Conservation (phyloP, 1,140 invertebrate species). For the Leguminivora glycinivorella region DNA sequence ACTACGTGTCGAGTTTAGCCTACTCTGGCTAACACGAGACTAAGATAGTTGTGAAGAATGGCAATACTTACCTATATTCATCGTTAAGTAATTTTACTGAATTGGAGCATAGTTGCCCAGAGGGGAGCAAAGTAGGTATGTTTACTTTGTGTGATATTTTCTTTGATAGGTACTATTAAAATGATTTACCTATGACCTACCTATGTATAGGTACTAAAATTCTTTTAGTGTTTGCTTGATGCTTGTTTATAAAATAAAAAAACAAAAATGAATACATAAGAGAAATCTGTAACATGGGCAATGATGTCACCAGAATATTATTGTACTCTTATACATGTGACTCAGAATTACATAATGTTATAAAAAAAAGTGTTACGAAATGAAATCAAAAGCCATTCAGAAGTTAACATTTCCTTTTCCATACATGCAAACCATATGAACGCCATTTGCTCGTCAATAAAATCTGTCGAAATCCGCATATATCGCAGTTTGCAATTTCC, state of each 20-base stretch:
- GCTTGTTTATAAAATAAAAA: no score
- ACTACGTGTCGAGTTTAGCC: conserved; percentile 40
- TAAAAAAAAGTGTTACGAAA: neutral
- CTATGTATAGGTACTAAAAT: no score
- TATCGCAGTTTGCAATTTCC: neutral
- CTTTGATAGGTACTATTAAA: no score
- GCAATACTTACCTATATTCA: no score
- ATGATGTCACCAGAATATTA: neutral
- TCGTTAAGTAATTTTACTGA: no score
- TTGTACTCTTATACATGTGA: neutral
- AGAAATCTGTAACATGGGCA: neutral
- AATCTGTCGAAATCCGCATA: neutral
- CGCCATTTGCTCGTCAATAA: neutral
- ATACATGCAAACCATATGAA: neutral
- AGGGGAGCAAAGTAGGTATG: no score
- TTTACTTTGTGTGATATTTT: no score
- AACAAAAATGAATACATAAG: no score
- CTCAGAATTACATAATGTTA: neutral
- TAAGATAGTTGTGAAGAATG: no score
- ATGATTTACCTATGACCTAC: no score
- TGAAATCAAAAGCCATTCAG: neutral
- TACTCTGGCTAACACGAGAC: neutral
- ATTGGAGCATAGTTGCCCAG: no score
- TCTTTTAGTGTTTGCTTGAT: no score
- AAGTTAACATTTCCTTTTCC: neutral